Evolutionary conservation across 2,113 vertebrate genomes (phyloP).

Genomic region (Gracilinanus agilis): DNA sequence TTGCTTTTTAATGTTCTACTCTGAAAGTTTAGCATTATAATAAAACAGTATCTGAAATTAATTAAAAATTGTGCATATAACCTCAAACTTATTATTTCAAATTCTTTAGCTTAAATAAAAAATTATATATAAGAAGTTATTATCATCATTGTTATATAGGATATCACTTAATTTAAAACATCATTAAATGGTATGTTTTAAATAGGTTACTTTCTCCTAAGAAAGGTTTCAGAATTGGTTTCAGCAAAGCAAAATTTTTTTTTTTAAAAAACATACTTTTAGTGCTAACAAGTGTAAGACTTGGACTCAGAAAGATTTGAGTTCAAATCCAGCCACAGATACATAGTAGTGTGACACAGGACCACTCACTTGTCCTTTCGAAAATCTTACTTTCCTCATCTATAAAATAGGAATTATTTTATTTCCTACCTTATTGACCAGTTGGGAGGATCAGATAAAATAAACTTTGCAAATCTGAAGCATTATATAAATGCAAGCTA

Average conservation of each 20-base stretch:
- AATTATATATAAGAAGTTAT: neutral
- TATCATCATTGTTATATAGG: conserved; percentile 30
- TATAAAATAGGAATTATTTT: neutral
- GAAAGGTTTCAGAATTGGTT: neutral
- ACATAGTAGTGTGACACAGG: neutral
- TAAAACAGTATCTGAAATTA: neutral
- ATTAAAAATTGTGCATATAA: neutral
- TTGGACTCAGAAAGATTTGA: neutral
- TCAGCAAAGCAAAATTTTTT: neutral
- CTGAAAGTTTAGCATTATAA: neutral
- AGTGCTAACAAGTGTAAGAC: neutral
- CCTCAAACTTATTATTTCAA: neutral
- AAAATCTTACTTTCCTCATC: neutral
- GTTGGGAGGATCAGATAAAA: neutral
- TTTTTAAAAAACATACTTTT: conserved; percentile 1
- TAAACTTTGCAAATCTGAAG: neutral
- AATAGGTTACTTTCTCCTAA: neutral
- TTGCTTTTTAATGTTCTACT: conserved; percentile 15
- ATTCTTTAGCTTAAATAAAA: conserved; percentile 36
- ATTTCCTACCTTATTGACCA: neutral
- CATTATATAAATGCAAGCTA: neutral
- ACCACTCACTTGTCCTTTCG: neutral
- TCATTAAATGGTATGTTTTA: neutral
- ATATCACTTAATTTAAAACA: conserved; percentile 32
- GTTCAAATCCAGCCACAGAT: neutral